Conservation (phyloP, 2,888 invertebrate genomes). For the Cheiracanthium punctorium region DNA sequence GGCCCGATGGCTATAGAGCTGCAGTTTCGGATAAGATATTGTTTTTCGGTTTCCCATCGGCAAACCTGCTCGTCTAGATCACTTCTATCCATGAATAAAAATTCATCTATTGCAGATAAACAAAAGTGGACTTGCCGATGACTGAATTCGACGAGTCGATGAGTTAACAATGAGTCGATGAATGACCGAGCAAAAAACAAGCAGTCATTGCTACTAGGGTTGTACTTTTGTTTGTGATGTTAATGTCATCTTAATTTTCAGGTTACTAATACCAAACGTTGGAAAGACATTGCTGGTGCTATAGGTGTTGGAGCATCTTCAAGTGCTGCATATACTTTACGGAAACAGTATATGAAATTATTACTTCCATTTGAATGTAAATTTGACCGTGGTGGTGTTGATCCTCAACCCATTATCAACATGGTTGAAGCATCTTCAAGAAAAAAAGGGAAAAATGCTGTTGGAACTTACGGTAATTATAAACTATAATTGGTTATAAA, state of each 20-base stretch:
- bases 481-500: background rate
- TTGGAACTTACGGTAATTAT: slow-evolving; percentile 75
- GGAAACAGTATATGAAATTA: slow-evolving; percentile 98
- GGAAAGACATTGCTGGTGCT: slow-evolving; percentile 98
- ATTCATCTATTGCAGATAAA: too few relatives aligned
- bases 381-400: slow-evolving; percentile 96
- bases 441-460: slow-evolving; percentile 85
- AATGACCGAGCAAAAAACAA: too few relatives aligned
- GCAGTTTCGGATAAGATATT: too few relatives aligned
- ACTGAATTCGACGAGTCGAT: too few relatives aligned
- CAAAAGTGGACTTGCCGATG: too few relatives aligned
- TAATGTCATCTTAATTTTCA: slow-evolving; percentile 4
- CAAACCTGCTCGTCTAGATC: too few relatives aligned
- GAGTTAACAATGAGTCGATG: too few relatives aligned
- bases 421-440: slow-evolving; percentile 89
- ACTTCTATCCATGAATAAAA: too few relatives aligned
- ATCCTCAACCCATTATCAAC: slow-evolving; percentile 97
- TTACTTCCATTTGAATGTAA: slow-evolving; percentile 96
- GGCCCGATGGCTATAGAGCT: too few relatives aligned
- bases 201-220: too few relatives aligned
- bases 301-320: slow-evolving; percentile 97
- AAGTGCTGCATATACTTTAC: slow-evolving; percentile 96
- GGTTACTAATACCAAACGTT: slow-evolving; percentile 96
- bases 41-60: too few relatives aligned
- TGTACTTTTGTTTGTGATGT: too few relatives aligned